Conservation (phyloP, 2,113 vertebrate genomes). For the Eretmochelys imbricata region DNA sequence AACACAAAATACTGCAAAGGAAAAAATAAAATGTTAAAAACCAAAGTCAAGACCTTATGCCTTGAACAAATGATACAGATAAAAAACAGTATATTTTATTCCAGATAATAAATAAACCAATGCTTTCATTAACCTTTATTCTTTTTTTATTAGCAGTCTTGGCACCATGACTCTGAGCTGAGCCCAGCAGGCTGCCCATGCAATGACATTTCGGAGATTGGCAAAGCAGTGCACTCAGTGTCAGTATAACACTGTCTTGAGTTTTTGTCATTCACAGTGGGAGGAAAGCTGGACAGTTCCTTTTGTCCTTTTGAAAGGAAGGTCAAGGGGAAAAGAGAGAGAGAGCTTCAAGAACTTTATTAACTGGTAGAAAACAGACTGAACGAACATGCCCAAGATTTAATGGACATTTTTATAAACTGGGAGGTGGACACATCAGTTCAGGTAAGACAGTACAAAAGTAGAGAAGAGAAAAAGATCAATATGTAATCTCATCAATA, state of each 20-base stretch:
- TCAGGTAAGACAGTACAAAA: neutral
- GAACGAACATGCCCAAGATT: neutral
- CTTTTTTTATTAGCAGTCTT: constrained; percentile 79
- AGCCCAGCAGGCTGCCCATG: constrained; percentile 78
- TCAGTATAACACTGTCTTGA: constrained; percentile 65
- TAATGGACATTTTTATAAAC: constrained; percentile 23
- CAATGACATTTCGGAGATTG: constrained; percentile 84
- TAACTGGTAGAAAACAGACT: constrained; percentile 8
- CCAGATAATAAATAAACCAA: constrained; percentile 69
- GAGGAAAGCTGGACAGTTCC: constrained; percentile 40
- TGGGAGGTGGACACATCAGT: neutral
- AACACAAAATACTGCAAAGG: constrained; percentile 43
- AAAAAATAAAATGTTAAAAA: constrained; percentile 61
- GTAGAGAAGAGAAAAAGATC: neutral
- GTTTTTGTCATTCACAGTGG: constrained; percentile 79
- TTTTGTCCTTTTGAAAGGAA: constrained; percentile 66
- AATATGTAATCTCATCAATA: neutral
- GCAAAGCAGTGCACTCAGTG: constrained; percentile 61
- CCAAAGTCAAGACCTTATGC: constrained; percentile 62
- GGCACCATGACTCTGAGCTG: constrained; percentile 52
- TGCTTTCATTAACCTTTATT: constrained; percentile 89
- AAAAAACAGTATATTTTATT: constrained; percentile 67
- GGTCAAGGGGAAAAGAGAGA: neutral
- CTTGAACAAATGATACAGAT: constrained; percentile 63
- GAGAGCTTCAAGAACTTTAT: constrained; percentile 3